A percentile compares a stretch with the other conserved stretches of the same genome.
Conservation (phyloP, 2,113 vertebrate genomes). For the Kobus ellipsiprymnus region DNA sequence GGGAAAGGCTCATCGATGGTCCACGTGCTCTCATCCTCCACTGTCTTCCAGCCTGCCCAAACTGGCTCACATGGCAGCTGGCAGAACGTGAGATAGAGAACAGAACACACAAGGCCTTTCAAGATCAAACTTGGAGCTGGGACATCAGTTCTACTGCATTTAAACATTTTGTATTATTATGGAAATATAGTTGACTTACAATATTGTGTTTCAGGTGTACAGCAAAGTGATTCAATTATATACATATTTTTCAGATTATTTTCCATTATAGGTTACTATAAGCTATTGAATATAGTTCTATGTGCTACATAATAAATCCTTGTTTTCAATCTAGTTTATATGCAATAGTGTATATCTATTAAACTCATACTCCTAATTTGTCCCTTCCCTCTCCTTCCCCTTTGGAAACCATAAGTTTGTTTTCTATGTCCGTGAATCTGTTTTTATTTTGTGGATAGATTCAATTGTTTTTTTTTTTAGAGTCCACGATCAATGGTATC, state of each 20-base stretch:
- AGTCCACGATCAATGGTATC: not conserved
- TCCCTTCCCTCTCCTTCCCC: not conserved
- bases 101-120: not conserved
- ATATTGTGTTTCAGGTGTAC: not conserved
- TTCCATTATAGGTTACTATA: not conserved
- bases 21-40: not conserved
- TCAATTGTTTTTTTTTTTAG: not conserved
- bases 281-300: not conserved
- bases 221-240: not conserved
- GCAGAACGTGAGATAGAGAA: not conserved
- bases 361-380: not conserved
- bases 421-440: not conserved
- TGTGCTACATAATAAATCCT: not conserved
- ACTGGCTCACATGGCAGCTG: no score
- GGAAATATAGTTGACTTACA: not conserved
- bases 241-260: not conserved
- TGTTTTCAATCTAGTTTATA: not conserved
- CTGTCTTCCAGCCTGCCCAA: not conserved
- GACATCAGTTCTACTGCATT: not conserved
- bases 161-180: not conserved
- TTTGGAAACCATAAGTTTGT: not conserved
- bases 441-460: not conserved
- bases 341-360: not conserved
- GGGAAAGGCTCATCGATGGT: not conserved
- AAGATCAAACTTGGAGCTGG: not conserved